A percentile compares a stretch with the other conserved stretches of the same genome.
These are phyloP conservation scores for Erythrocebus patas DNA, from an alignment of 2,113 vertebrate species.

Conservation along the genomic window DNA sequence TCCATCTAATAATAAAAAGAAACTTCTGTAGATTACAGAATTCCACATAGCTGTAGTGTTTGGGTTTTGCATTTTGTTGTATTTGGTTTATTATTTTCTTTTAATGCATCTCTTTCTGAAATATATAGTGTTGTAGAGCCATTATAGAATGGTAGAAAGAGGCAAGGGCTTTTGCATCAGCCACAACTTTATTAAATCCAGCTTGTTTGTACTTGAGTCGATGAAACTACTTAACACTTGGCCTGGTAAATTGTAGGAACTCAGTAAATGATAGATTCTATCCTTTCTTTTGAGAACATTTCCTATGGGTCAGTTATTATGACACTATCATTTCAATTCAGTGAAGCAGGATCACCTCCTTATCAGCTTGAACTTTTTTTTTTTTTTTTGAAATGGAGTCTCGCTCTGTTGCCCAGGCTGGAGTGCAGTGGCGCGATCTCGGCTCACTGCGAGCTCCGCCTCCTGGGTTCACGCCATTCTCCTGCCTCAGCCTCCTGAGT, in stretches of 20 bases:
- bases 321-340: not conserved
- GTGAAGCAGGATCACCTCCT: not conserved
- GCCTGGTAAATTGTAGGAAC: too few relatives aligned
- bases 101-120: constrained; percentile 9
- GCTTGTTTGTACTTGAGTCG: not conserved
- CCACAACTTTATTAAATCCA: not conserved
- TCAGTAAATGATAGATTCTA: not conserved
- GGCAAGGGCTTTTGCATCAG: not conserved
- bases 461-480: too few relatives aligned
- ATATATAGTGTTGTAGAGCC: not conserved
- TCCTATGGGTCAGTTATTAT: not conserved
- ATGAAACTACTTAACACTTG: not conserved
- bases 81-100: not conserved
- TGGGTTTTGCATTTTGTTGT: not conserved
- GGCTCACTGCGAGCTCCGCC: too few relatives aligned
- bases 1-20: too few relatives aligned
- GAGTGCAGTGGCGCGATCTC: too few relatives aligned
- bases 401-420: too few relatives aligned
- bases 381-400: too few relatives aligned
- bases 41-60: not conserved
- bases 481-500: too few relatives aligned
- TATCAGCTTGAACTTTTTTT: not conserved
- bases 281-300: not conserved
- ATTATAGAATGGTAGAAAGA: not conserved
- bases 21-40: not conserved